Conservation (phyloP, 2,113 vertebrate species). For the Leptodactylus fuscus region DNA sequence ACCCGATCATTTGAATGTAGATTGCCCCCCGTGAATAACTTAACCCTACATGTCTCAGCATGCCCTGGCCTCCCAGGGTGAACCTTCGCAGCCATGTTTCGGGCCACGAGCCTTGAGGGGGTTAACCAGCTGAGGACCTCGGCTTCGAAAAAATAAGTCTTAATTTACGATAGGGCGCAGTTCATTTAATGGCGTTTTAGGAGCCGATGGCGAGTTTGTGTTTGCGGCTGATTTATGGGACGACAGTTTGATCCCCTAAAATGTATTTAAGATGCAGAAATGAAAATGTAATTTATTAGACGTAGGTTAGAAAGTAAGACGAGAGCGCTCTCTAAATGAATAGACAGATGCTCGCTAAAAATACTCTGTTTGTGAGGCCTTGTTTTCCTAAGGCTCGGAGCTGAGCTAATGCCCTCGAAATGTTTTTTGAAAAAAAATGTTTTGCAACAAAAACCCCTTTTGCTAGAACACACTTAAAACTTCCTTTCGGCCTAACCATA, state of each 20-base stretch:
- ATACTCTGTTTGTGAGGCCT: constrained; percentile 58
- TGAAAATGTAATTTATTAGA: constrained; percentile 59
- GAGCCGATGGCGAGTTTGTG: constrained; percentile 46
- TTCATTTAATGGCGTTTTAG: constrained; percentile 58
- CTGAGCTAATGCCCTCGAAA: constrained; percentile 25
- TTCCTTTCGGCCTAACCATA: constrained; percentile 73
- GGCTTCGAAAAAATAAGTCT: constrained; percentile 2
- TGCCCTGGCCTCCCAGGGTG: background rate
- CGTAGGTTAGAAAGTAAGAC: constrained; percentile 60
- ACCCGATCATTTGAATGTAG: background rate
- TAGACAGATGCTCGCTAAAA: constrained; percentile 53
- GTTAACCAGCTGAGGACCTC: constrained; percentile 34
- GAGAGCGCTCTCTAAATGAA: constrained; percentile 63
- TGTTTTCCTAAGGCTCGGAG: constrained; percentile 44
- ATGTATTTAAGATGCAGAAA: constrained; percentile 60
- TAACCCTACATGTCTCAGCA: background rate
- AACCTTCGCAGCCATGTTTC: no score
- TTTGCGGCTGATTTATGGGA: constrained; percentile 50
- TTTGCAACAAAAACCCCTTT: constrained; percentile 60
- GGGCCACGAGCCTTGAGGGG: background rate
- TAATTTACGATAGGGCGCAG: constrained; percentile 55
- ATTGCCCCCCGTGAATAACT: background rate
- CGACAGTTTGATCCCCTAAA: constrained; percentile 58
- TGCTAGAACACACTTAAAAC: constrained; percentile 73
- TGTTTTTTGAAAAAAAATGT: constrained; percentile 51